Evolutionary conservation across 2,113 vertebrate species (phyloP), one percentile per base, ranked within the genome.

Genomic region (Trogon melanurus): DNA sequence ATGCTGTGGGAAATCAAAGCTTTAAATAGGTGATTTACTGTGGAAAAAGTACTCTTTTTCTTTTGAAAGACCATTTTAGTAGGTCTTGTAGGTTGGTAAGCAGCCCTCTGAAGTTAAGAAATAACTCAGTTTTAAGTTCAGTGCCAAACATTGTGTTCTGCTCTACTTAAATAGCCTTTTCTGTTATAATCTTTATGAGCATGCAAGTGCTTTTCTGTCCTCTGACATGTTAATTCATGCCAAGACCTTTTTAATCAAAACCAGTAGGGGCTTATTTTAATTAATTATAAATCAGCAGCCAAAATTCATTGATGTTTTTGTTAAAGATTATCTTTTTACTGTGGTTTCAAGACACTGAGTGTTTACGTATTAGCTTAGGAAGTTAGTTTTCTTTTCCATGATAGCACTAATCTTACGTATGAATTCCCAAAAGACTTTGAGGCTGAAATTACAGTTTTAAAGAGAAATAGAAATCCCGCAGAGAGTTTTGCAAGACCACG

Each of bases 271-370:
- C 79, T 91, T 78, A 45, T 81, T 91, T 92, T 79, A 69, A 93
- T 88, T 86, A 90, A 89, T 75, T 86, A 62, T 73, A 82, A 87
- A 72, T 95, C 61, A 89, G 36, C 30, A 79, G 17, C 69, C 71
- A 85, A 54, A 65, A 47, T 85, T 79, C 27, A 62, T 62, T 60
- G 76, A 66, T 16, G 8, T 66, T 86, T 88, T 73, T 83, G 57
- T 91, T 93, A 79, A 83, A 75, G 19, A 65, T 87, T 87, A 74
- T 91, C 36, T 50, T 85, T 51, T 44, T 64, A 58, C 58, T 92
- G 30, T 61, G 5, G 26, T 95, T 95, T 91, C 9, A 47, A 79
- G 79, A 71, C 21, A 64, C 10, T 0, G 0, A 29, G 13, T 48
- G 36, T 95, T 88, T 14, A 65, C 38, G 11, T 84, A 41, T 1